phyloP scores from a whole-genome alignment of 2,797 vertebrate genomes.

The Neostethus bicornis region DNA sequence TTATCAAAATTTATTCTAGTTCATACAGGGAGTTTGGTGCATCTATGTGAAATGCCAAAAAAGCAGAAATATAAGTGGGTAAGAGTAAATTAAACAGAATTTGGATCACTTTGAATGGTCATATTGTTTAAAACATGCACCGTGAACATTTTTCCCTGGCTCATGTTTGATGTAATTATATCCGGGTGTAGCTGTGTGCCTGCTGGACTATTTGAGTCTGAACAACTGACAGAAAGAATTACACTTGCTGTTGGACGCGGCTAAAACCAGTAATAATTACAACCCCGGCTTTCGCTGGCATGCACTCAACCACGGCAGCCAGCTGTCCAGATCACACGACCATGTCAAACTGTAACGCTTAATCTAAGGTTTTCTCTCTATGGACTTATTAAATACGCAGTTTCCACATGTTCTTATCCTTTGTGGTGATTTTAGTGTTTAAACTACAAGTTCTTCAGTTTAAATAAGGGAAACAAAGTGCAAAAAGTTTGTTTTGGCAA shows the following conservation, averaged over 20 bases:
- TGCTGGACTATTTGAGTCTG: constrained; percentile 22
- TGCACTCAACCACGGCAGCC: constrained; percentile 6
- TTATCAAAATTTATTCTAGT: too few species aligned
- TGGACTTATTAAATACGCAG: background rate
- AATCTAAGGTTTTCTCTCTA: background rate
- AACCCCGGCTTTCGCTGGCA: constrained; percentile 16
- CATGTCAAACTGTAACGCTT: background rate
- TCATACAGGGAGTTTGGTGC: background rate
- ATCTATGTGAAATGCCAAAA: constrained; percentile 17
- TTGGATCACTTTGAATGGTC: background rate
- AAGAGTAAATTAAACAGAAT: constrained; percentile 3
- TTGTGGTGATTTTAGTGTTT: background rate
- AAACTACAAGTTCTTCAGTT: background rate
- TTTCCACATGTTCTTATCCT: background rate
- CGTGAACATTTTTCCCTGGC: background rate
- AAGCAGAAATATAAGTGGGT: background rate
- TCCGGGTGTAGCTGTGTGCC: constrained; percentile 7
- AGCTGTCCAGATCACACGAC: constrained; percentile 5
- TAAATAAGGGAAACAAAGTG: too few species aligned
- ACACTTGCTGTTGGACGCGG: constrained; percentile 35
- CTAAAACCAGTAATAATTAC: constrained; percentile 34
- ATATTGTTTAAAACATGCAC: background rate
- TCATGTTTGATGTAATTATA: constrained; percentile 1
- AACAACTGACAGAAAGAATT: constrained; percentile 31
- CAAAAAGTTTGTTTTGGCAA: too few species aligned